Evolutionary conservation across 2,888 invertebrate species (phyloP).

Genomic region (Campoplex nolae): DNA sequence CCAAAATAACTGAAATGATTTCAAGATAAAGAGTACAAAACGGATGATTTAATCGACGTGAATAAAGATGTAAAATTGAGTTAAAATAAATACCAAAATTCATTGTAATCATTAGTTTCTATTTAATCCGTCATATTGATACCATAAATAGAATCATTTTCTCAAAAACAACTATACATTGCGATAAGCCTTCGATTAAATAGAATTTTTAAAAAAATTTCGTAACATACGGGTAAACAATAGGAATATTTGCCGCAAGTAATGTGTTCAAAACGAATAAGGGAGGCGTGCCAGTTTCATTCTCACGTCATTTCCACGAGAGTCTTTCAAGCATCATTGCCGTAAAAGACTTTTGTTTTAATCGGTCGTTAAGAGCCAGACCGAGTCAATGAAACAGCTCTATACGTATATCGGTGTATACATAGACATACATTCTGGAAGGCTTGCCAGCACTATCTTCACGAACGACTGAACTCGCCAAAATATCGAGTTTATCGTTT

Average conservation of each 20-base stretch:
- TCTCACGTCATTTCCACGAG: constrained; percentile 32
- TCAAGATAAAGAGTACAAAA: neutral
- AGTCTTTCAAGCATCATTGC: constrained; percentile 6
- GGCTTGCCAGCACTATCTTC: constrained; percentile 44
- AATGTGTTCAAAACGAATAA: constrained; percentile 33
- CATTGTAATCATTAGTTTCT: neutral
- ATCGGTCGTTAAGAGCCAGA: constrained; percentile 18
- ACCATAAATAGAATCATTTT: too few species aligned
- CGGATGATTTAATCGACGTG: neutral
- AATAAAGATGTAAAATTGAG: neutral
- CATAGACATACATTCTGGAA: constrained; percentile 1
- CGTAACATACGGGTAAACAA: neutral
- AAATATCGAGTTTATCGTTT: constrained; percentile 43
- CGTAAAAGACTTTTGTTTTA: constrained; percentile 38
- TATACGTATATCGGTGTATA: neutral
- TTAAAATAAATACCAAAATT: neutral
- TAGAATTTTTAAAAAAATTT: too few species aligned
- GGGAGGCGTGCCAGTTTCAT: constrained; percentile 48
- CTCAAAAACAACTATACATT: too few species aligned
- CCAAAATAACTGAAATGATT: neutral
- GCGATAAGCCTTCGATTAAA: too few species aligned
- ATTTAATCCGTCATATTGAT: too few species aligned
- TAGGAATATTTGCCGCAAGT: neutral
- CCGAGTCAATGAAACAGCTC: neutral
- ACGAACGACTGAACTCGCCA: constrained; percentile 47